Conservation (phyloP, 2,113 vertebrate species). For the Mobula hypostoma region DNA sequence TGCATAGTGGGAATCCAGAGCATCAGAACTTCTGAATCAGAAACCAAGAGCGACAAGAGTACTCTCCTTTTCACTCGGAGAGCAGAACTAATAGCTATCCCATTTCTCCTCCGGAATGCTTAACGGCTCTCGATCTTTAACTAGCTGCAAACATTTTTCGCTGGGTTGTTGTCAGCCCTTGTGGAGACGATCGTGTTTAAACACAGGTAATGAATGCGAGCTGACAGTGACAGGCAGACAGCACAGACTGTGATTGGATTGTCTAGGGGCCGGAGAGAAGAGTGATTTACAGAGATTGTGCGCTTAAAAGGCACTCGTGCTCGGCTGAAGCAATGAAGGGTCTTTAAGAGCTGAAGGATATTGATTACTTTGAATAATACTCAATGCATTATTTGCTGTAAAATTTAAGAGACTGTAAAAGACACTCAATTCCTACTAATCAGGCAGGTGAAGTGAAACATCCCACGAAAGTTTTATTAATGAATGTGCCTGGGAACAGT, state of each 20-base stretch:
- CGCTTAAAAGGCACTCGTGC: too few relatives aligned
- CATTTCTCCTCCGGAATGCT: not conserved
- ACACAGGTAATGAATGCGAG: not conserved
- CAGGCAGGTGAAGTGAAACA: not conserved
- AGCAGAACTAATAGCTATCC: not conserved
- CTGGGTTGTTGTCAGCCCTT: not conserved
- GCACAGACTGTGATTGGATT: not conserved
- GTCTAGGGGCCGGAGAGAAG: not conserved
- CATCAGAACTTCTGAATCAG: not conserved
- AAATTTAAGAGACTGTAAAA: slow-evolving; percentile 16
- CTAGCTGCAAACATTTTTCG: not conserved
- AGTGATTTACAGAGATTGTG: not conserved
- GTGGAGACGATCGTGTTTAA: not conserved
- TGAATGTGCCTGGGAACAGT: not conserved
- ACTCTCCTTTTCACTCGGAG: not conserved
- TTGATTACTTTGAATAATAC: slow-evolving; percentile 12
- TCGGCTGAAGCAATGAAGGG: not conserved
- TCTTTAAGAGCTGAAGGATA: slow-evolving; percentile 28
- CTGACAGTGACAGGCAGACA: not conserved
- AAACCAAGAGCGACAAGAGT: not conserved
- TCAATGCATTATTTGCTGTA: not conserved
- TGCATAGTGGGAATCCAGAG: not conserved
- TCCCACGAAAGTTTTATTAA: slow-evolving; percentile 19
- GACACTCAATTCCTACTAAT: slow-evolving; percentile 18
- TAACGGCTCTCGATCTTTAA: not conserved